Percentiles rank a stretch among this genome's conserved stretches.
phyloP scores from a whole-genome alignment of 2,113 vertebrate genomes.

The Corythornis cristatus region DNA sequence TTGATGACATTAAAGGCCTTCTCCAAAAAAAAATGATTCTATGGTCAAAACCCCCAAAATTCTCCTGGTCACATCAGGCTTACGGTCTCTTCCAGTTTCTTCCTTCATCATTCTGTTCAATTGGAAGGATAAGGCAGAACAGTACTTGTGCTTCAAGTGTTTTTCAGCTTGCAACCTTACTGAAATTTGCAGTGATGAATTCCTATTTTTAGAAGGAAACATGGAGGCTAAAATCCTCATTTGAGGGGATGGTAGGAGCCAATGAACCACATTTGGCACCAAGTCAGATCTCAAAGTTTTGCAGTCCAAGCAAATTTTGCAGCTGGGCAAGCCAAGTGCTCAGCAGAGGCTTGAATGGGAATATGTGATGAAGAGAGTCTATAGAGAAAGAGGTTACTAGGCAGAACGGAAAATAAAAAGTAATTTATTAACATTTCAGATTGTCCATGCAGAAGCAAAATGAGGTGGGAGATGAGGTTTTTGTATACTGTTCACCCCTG shows the following conservation, averaged over 20 bases:
- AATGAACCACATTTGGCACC: not conserved
- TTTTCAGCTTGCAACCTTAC: not conserved
- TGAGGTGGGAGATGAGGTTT: not conserved
- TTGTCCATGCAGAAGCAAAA: not conserved
- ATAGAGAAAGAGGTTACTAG: not conserved
- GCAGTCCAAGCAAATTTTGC: conserved; percentile 38
- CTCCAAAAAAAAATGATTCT: not conserved
- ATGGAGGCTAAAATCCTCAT: not conserved
- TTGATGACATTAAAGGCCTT: not conserved
- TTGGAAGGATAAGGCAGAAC: not conserved
- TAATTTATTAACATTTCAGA: not conserved
- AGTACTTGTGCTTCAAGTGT: not conserved
- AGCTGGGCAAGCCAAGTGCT: not conserved
- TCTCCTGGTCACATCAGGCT: not conserved
- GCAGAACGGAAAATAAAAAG: not conserved
- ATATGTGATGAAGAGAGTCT: not conserved
- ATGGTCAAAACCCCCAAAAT: not conserved
- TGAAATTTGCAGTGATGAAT: not conserved
- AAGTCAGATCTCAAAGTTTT: not conserved
- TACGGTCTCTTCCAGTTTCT: not conserved
- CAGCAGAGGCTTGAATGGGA: not conserved
- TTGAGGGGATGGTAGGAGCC: not conserved
- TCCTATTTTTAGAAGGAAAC: not conserved
- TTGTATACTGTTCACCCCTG: not conserved
- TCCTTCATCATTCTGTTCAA: not conserved